Evolutionary conservation across 2,113 vertebrate genomes (phyloP).

Genomic region (Vanacampus margaritifer): DNA sequence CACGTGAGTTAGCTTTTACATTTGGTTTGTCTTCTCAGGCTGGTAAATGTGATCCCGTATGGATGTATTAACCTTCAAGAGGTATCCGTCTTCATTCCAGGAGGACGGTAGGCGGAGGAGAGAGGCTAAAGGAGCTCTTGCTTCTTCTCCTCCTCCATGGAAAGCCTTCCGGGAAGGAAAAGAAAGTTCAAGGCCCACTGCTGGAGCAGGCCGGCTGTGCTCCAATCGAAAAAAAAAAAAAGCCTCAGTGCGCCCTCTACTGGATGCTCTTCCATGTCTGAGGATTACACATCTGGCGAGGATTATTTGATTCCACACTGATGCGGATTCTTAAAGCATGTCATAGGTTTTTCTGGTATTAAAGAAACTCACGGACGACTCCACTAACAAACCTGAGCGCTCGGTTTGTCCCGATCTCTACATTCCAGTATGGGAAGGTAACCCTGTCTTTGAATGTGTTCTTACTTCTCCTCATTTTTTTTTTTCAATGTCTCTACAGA

Average conservation of each 20-base stretch:
- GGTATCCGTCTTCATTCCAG: conserved; percentile 36
- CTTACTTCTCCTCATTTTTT: conserved; percentile 55
- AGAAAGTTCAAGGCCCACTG: conserved; percentile 26
- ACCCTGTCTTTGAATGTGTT: conserved; percentile 75
- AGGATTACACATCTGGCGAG: conserved; percentile 44
- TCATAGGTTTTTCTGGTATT: conserved; percentile 70
- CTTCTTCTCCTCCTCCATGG: conserved; percentile 18
- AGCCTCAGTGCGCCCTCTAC: conserved; percentile 47
- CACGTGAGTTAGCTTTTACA: not conserved
- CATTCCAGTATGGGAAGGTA: conserved; percentile 80
- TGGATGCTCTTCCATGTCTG: conserved; percentile 39
- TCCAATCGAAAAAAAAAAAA: conserved; percentile 31
- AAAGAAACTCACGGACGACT: conserved; percentile 43
- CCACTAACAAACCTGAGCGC: conserved; percentile 55
- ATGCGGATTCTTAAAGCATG: conserved; percentile 43
- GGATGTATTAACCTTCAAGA: conserved; percentile 6
- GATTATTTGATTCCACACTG: conserved; percentile 53
- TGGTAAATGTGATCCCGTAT: conserved; percentile 6
- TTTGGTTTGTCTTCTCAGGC: not conserved
- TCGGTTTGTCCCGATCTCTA: conserved; percentile 75
- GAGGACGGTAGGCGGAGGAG: conserved; percentile 21
- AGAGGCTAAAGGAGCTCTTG: conserved; percentile 16
- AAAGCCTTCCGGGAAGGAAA: conserved; percentile 32
- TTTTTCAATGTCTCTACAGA: conserved; percentile 65
- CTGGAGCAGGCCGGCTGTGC: conserved; percentile 32